Evolutionary conservation across 92 coral and sea anemone species (phyloP), one percentile per base, ranked within the genome.

Genomic region (Chrysogorgia sp.): DNA sequence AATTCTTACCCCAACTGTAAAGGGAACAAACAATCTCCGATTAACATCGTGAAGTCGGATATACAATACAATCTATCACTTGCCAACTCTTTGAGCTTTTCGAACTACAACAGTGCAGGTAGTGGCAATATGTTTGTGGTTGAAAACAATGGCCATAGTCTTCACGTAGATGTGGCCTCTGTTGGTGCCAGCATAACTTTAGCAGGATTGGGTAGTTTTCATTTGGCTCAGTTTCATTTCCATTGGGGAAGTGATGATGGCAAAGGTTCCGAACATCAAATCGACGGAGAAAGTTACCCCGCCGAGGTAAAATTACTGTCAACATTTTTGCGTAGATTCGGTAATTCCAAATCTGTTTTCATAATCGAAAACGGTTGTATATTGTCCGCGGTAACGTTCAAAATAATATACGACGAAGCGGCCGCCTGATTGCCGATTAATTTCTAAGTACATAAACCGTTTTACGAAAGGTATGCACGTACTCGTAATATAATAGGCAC

Each of bases 211-310:
- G 20, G 5, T 0, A 43, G 10, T 20, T 62, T 34, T 14, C 50
- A 59, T 43, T 69, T 69, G 60, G 41, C 34, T 69, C 76, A 69
- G 53, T 53, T 69, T 26, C 76, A 69, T 31, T 47, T 69, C 33
- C 76, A 69, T 41, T 69, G 76, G 76, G 92, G 88, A 19, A 57
- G 75, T 31, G 14, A 19, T 19, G 37, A 68, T n/a, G 24, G 30
- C 0, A 48, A 48, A 17, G 92, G 92, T 9, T 89, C 92, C 19
- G 92, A 89, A 53, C 92, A 89, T 76, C 64, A 79, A 25, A 63
- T 92, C 47, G 85, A 92, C 20, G 92, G 97, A 4, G 88, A 88
- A 66, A 69, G 84, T 61, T 88, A 75, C 28, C 88, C 90, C 4
- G 96, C 97, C 8, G 97, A 92, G 92, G 92, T 89, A 17, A 64